Evolutionary conservation across 2,113 vertebrate genomes (phyloP).

Genomic region (Leucosticte australis): DNA sequence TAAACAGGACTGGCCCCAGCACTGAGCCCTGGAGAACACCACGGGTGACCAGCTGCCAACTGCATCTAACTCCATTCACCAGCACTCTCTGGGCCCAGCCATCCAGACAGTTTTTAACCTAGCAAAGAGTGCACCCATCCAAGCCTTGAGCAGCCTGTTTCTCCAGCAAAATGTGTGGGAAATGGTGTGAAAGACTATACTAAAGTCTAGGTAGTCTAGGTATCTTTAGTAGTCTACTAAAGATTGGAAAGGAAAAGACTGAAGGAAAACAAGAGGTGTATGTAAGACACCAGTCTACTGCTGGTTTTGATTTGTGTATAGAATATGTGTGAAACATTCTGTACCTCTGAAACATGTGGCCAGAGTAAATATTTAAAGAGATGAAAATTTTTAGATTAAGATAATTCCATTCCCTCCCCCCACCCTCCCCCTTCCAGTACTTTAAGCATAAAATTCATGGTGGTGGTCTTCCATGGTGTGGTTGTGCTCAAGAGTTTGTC

Average conservation of each 20-base stretch:
- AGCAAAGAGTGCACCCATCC: neutral
- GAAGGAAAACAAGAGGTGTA: neutral
- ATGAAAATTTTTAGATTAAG: neutral
- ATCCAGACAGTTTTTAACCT: neutral
- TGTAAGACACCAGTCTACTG: neutral
- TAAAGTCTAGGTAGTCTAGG: neutral
- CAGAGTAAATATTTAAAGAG: neutral
- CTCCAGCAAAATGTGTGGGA: neutral
- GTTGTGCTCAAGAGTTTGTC: neutral
- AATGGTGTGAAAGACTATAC: neutral
- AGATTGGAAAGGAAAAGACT: neutral
- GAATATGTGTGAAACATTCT: neutral
- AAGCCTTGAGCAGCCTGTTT: neutral
- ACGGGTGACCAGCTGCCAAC: neutral
- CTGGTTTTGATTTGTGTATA: neutral
- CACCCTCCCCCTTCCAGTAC: accelerated
- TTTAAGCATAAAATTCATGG: neutral
- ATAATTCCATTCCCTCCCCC: too few relatives aligned
- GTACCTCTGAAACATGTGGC: neutral
- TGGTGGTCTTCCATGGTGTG: accelerated
- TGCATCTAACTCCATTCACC: neutral
- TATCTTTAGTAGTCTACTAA: neutral
- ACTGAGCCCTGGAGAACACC: neutral
- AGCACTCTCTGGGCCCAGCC: neutral
- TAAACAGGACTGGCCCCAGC: neutral